These are phyloP conservation scores for Parauchenoglanis ngamensis DNA, from an alignment of 2,797 vertebrate genomes.

Conservation along the genomic window DNA sequence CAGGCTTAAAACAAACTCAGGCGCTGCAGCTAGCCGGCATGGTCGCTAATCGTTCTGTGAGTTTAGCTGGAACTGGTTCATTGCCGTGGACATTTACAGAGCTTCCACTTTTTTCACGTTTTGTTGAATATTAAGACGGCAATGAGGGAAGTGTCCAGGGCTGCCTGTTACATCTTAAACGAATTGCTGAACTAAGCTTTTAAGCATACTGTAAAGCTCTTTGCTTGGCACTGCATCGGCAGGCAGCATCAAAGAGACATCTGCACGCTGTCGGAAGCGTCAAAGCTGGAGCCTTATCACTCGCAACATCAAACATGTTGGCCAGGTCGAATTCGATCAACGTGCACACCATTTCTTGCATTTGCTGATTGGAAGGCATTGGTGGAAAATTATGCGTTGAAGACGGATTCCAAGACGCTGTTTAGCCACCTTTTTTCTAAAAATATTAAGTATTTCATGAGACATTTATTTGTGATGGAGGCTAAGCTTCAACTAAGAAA, in stretches of 20 bases:
- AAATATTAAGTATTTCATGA: neutral
- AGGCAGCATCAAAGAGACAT: constrained; percentile 45
- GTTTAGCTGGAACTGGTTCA: constrained; percentile 1
- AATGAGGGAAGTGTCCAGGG: neutral
- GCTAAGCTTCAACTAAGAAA: neutral
- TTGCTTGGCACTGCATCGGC: constrained; percentile 24
- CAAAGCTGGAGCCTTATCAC: constrained; percentile 29
- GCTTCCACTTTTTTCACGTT: neutral
- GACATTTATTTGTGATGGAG: constrained; percentile 5
- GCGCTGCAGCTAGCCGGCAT: neutral
- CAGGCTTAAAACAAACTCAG: constrained; percentile 23
- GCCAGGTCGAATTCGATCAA: constrained; percentile 36
- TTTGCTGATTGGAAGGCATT: constrained; percentile 19
- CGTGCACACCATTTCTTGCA: constrained; percentile 24
- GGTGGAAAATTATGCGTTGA: neutral
- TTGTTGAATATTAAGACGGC: neutral
- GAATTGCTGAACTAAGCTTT: constrained; percentile 15
- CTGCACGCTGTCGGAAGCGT: constrained; percentile 39
- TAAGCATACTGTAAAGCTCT: constrained; percentile 43
- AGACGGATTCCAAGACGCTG: neutral
- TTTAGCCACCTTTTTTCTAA: neutral
- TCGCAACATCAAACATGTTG: constrained; percentile 38
- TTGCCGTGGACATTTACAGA: neutral
- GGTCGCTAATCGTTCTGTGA: neutral
- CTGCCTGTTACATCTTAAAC: constrained; percentile 8